phyloP scores from a whole-genome alignment of 2,888 invertebrate genomes.

The Drosophila conformis region DNA sequence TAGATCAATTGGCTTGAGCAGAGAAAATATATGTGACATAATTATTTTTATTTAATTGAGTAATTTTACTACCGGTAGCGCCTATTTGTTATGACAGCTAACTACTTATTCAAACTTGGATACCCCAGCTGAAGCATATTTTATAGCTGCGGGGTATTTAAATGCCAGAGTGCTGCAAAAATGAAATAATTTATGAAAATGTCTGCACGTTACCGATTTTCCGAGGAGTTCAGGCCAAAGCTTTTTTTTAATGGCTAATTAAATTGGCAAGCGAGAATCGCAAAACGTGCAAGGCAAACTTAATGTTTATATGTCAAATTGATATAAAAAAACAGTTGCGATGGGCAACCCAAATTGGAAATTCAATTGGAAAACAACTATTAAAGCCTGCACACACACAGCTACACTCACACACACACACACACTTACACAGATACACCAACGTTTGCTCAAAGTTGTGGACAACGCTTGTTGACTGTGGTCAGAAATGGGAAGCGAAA shows the following conservation, averaged over 20 bases:
- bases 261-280: slow-evolving; percentile 61
- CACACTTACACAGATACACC: slow-evolving; percentile 25
- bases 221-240: slow-evolving; percentile 20
- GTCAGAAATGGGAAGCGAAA: slow-evolving; percentile 39
- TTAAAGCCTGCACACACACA: slow-evolving; percentile 32
- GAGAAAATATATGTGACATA: neutral
- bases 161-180: slow-evolving; percentile 18
- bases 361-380: slow-evolving; percentile 73
- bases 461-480: slow-evolving; percentile 53
- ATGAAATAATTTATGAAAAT: slow-evolving; percentile 64
- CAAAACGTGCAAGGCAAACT: slow-evolving; percentile 29
- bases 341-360: slow-evolving; percentile 65
- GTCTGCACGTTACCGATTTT: slow-evolving; percentile 50
- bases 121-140: neutral
- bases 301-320: slow-evolving; percentile 56
- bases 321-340: slow-evolving; percentile 48
- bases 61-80: neutral
- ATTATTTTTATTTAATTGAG: neutral
- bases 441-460: slow-evolving; percentile 67
- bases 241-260: slow-evolving; percentile 71
- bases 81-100: neutral
- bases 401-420: slow-evolving; percentile 1
- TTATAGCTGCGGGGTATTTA: slow-evolving; percentile 29
- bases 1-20: neutral
- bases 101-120: neutral